Evolutionary conservation across 1,140 invertebrate species (phyloP), one percentile per base, ranked within the genome.

Genomic region (Drosophila oshimai): DNA sequence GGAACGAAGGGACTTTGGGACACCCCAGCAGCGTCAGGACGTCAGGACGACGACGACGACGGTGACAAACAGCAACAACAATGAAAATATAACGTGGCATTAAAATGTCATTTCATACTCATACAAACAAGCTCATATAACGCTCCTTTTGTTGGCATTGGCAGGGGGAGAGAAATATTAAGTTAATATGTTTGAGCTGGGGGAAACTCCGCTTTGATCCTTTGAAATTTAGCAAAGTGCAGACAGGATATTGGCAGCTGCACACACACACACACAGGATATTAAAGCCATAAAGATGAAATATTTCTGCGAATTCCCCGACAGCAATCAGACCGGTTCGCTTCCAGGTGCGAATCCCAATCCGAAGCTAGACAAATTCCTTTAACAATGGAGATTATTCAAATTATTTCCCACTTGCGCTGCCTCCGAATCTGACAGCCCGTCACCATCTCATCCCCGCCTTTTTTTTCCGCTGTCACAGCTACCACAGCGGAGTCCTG

Each of bases 11-110:
- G n/a, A n/a, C n/a, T n/a, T n/a, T n/a, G n/a, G n/a, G n/a, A n/a
- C n/a, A n/a, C n/a, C n/a, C n/a, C n/a, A n/a, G n/a, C n/a, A n/a
- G n/a, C n/a, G n/a, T n/a, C n/a, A n/a, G n/a, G n/a, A n/a, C n/a
- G n/a, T n/a, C n/a, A n/a, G n/a, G n/a, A 26, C 46, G 46, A 42
- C 39, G 34, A 42, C 9, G 22, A 46, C 20, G 51, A 41, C 42
- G 26, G 29, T 41, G 51, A 64, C 61, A 84, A 77, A 74, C 55
- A 74, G 49, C 75, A 71, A 67, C 60, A 74, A 72, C 77, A 81
- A 87, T 74, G 76, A 86, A 86, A 76, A 81, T 87, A 81, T 87
- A 81, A 74, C 72, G 76, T 64, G 53, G 57, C 72, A 86, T 86
- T 87, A 87, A 87, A 76, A 81, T 74, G 76, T 86, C 76, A 86